Percentiles rank a stretch among this genome's conserved stretches.
phyloP scores from a whole-genome alignment of 2,797 vertebrate species.

The Aphelocoma californica region DNA sequence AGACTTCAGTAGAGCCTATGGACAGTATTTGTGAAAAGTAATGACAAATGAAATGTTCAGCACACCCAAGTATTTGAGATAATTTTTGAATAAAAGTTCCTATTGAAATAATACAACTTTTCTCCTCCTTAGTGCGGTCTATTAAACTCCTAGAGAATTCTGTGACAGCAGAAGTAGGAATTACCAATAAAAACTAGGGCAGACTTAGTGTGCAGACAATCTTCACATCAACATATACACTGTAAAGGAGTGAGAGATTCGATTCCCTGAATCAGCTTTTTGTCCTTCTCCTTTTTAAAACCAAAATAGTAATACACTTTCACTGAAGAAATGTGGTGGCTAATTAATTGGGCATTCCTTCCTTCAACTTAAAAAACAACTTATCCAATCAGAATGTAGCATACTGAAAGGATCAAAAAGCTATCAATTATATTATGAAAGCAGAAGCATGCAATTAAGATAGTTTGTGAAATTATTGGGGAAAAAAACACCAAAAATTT shows the following conservation, averaged over 20 bases:
- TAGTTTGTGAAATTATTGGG: background rate
- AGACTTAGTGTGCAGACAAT: background rate
- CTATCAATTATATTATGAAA: background rate
- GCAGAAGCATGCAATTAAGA: background rate
- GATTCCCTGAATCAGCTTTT: background rate
- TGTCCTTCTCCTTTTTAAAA: background rate
- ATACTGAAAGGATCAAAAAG: background rate
- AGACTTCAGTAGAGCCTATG: background rate
- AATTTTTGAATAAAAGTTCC: background rate
- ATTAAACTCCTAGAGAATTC: background rate
- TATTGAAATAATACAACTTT: background rate
- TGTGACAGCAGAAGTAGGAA: background rate
- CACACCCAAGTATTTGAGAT: background rate
- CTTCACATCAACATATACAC: background rate
- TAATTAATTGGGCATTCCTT: background rate
- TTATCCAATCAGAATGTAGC: background rate
- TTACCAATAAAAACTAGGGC: background rate
- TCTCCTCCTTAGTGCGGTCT: background rate
- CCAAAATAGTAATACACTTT: background rate
- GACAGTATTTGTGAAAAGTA: background rate
- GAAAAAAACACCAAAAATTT: fast-evolving
- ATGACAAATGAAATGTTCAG: background rate
- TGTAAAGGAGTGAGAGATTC: background rate
- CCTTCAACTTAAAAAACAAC: background rate
- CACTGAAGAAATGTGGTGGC: background rate